Evolutionary conservation across 2,113 vertebrate species (phyloP).

Genomic region (Tangachromis dhanisi): DNA sequence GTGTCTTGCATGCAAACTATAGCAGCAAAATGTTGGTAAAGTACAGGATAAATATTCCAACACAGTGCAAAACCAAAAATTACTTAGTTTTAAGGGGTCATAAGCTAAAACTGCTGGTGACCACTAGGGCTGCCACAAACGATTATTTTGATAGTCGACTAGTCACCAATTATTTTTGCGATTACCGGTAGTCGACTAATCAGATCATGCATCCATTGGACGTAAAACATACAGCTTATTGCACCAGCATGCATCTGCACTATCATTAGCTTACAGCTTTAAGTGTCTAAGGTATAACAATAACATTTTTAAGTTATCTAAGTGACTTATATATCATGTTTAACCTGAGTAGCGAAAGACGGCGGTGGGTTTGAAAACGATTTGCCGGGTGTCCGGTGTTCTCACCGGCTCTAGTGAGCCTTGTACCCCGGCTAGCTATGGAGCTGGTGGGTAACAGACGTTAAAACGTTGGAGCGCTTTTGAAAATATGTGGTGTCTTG

Average conservation of each 20-base stretch:
- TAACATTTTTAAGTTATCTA: neutral
- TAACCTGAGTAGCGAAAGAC: too few species aligned
- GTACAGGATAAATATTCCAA: neutral
- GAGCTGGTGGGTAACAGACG: too few species aligned
- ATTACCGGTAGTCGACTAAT: neutral
- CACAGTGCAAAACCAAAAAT: neutral
- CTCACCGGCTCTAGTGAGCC: too few species aligned
- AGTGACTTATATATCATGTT: neutral
- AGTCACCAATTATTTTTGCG: neutral
- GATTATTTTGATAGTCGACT: neutral
- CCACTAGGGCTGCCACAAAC: neutral
- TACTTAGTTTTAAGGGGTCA: neutral
- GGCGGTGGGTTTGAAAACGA: too few species aligned
- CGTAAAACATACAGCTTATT: neutral
- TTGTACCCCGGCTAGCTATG: too few species aligned
- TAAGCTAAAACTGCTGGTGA: neutral
- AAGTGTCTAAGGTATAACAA: neutral
- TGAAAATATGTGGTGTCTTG: too few species aligned
- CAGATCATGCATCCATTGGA: neutral
- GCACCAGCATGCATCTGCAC: neutral
- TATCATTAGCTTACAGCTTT: neutral
- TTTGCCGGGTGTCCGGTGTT: too few species aligned
- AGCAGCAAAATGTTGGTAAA: neutral
- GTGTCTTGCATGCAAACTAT: neutral
- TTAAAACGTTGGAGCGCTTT: too few species aligned